These are phyloP conservation scores for Amphipyra berbera DNA, from an alignment of 2,888 invertebrate genomes.

Conservation along the genomic window DNA sequence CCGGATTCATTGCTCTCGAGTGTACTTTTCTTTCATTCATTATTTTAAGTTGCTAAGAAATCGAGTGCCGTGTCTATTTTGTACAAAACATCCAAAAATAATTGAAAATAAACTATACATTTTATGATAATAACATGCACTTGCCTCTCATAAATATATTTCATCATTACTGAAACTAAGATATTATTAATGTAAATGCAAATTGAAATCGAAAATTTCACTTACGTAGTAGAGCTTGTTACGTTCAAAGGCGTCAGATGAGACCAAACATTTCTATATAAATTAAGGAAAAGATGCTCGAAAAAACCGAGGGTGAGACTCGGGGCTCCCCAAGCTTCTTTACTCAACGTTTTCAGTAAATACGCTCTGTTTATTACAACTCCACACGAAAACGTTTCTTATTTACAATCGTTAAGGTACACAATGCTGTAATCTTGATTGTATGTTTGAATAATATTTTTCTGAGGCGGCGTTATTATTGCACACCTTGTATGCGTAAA, in stretches of 20 bases:
- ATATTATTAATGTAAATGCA: constrained; percentile 55
- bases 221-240: constrained; percentile 72
- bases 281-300: constrained; percentile 88
- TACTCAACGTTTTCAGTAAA: constrained; percentile 86
- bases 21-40: too few relatives aligned
- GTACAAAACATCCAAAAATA: background rate
- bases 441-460: constrained; percentile 82
- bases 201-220: constrained; percentile 71
- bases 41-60: too few relatives aligned
- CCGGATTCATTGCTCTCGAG: too few relatives aligned
- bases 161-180: constrained; percentile 28
- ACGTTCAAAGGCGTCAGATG: constrained; percentile 81
- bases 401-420: constrained; percentile 61
- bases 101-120: background rate
- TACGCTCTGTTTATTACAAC: constrained; percentile 70
- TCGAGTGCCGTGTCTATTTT: background rate
- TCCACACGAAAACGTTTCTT: constrained; percentile 70
- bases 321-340: constrained; percentile 84
- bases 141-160: constrained; percentile 21
- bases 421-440: constrained; percentile 63
- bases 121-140: constrained; percentile 10
- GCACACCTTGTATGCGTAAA: constrained; percentile 90
- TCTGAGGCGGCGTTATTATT: constrained; percentile 86
- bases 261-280: constrained; percentile 88
- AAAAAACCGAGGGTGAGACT: constrained; percentile 83